Evolutionary conservation across 1,140 invertebrate species (phyloP).

Genomic region (Harpegnathos saltator): DNA sequence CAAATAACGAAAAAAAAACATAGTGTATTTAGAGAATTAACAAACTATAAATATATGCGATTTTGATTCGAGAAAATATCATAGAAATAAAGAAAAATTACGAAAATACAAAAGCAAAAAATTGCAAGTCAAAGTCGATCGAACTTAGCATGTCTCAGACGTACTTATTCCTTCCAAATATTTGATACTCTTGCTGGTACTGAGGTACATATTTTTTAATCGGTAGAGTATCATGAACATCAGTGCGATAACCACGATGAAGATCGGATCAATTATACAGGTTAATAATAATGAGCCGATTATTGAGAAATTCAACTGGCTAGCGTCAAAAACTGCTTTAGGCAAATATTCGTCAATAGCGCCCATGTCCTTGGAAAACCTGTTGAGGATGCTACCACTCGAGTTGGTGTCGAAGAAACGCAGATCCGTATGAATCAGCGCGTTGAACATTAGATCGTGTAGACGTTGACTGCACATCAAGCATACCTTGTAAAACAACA

Average conservation of each 20-base stretch:
- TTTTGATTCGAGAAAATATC: too few species aligned
- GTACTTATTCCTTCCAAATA: conserved; percentile 93
- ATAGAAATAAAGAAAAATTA: too few species aligned
- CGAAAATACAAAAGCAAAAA: too few species aligned
- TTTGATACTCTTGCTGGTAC: conserved; percentile 94
- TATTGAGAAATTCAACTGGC: conserved; percentile 89
- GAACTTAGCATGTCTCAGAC: conserved; percentile 54
- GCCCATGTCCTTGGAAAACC: conserved; percentile 93
- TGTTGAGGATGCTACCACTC: conserved; percentile 90
- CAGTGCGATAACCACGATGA: conserved; percentile 90
- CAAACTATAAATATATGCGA: conserved; percentile 89
- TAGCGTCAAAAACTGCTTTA: conserved; percentile 91
- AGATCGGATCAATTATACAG: conserved; percentile 90
- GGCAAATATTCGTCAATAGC: conserved; percentile 96
- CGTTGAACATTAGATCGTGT: conserved; percentile 90
- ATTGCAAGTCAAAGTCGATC: too few species aligned
- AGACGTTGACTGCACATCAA: conserved; percentile 89
- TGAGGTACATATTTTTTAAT: conserved; percentile 92
- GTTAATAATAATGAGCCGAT: conserved; percentile 89
- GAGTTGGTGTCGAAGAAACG: conserved; percentile 93
- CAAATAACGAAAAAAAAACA: background rate
- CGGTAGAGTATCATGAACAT: conserved; percentile 90
- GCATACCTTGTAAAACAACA: conserved; percentile 89
- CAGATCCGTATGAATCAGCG: conserved; percentile 88
- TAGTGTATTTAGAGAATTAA: background rate